Evolutionary conservation across 1,140 invertebrate species (phyloP).

Genomic region (Brachionus koreanus): DNA sequence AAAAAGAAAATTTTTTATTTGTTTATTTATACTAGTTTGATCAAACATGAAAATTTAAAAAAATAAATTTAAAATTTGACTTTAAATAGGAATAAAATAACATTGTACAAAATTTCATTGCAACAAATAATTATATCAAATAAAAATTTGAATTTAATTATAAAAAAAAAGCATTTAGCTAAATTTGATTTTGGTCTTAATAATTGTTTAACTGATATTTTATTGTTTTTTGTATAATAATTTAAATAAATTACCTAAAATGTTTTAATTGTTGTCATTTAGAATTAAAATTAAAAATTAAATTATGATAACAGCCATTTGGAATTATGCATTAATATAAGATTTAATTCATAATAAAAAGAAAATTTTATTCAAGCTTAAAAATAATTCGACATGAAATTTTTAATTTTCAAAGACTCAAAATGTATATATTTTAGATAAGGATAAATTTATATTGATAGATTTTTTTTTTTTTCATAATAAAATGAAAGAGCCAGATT

Average conservation of each 20-base stretch:
- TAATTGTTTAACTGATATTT: too few relatives aligned
- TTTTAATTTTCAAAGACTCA: too few relatives aligned
- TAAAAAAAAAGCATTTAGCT: too few relatives aligned
- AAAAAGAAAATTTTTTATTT: not conserved
- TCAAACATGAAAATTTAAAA: not conserved
- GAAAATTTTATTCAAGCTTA: too few relatives aligned
- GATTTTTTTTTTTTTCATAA: not conserved
- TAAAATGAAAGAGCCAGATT: conserved; percentile 38
- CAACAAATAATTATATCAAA: not conserved
- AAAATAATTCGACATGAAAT: too few relatives aligned
- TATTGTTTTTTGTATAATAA: not conserved
- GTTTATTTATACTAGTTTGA: not conserved
- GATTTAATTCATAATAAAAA: not conserved
- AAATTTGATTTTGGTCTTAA: too few relatives aligned
- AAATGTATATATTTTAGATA: too few relatives aligned
- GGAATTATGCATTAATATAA: not conserved
- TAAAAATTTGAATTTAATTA: too few relatives aligned
- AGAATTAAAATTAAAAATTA: not conserved
- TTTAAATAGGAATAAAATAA: not conserved
- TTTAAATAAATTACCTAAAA: not conserved
- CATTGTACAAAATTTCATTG: not conserved
- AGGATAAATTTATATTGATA: not conserved
- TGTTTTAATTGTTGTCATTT: not conserved
- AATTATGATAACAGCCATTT: not conserved
- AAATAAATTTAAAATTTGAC: not conserved